Evolutionary conservation across 2,888 invertebrate species (phyloP), one percentile per base, ranked within the genome.

Genomic region (Amiota communis): DNA sequence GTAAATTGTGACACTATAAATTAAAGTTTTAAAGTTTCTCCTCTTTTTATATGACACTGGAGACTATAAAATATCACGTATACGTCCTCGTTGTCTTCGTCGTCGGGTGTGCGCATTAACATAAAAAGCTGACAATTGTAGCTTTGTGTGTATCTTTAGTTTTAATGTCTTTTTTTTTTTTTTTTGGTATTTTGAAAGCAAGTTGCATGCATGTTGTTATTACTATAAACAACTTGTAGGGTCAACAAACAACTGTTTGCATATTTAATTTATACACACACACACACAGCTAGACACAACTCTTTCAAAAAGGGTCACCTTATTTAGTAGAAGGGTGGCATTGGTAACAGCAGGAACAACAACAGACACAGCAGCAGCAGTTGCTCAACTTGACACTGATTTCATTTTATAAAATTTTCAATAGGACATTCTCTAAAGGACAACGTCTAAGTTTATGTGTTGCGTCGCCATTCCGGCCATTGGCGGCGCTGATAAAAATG

Each of bases 401-500:
- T 83, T 82, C 76, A 36, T 78, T 79, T 78, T 78, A 80, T 78
- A 80, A 80, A 79, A 80, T 80, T 80, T 83, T 79, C 71, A 79
- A 77, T 76, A 46, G 77, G 76, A 75, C 79, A 80, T 79, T 13
- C 36, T 77, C 79, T 77, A 81, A 15, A 59, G 15, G 20, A 59
- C 15, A 59, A 17, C 17, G 23, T n/a, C 59, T 20, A 59, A 59
- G 59, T 59, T 59, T 36, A 48, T 36, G 64, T 11, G 47, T 64
- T 64, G 15, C 57, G 13, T 15, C 57, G 17, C n/a, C 17, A 15
- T 23, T 57, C 9, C 20, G 65, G 64, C 46, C 63, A 72, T 64
- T 57, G 12, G 47, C 36, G 36, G 3, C 63, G 71, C 83, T 83
- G 84, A 83, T 83, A 83, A 81, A 83, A 83, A 84, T 83, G 83